phyloP scores from a whole-genome alignment of 2,888 invertebrate species.

The Spodoptera picta region DNA sequence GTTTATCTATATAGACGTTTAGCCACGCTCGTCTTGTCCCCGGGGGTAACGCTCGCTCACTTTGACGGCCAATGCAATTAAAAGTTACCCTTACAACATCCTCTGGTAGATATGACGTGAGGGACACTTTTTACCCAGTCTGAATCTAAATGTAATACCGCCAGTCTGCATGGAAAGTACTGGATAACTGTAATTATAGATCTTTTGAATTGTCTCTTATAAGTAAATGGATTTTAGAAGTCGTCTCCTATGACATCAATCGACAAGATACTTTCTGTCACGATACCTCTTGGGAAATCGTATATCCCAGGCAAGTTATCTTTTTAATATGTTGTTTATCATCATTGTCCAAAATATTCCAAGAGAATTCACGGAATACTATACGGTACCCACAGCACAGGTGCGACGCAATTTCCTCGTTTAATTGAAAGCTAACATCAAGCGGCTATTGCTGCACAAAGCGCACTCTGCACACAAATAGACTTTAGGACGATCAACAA shows the following conservation, averaged over 20 bases:
- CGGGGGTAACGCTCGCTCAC: slow-evolving; percentile 34
- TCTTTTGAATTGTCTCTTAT: too few relatives aligned
- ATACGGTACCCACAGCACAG: slow-evolving; percentile 12
- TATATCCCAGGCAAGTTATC: too few relatives aligned
- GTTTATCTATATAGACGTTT: slow-evolving; percentile 21
- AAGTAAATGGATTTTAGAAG: not conserved
- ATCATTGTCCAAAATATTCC: slow-evolving; percentile 27
- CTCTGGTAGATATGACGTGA: slow-evolving; percentile 44
- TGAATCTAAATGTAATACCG: slow-evolving; percentile 2
- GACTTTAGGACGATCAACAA: slow-evolving; percentile 10
- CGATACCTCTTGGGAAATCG: too few relatives aligned
- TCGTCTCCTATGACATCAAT: too few relatives aligned
- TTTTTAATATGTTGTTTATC: too few relatives aligned
- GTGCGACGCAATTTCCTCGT: slow-evolving; percentile 49
- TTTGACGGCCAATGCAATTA: slow-evolving; percentile 62
- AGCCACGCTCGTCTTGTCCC: slow-evolving; percentile 36
- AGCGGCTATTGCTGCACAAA: slow-evolving; percentile 54
- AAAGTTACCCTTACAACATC: slow-evolving; percentile 54
- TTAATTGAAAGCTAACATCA: slow-evolving; percentile 67
- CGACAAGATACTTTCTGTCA: too few relatives aligned
- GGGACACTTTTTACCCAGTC: slow-evolving; percentile 37
- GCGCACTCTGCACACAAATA: slow-evolving; percentile 8
- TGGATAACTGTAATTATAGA: too few relatives aligned
- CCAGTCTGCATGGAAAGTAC: not conserved
- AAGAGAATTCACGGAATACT: slow-evolving; percentile 24